Percentiles rank a stretch among this genome's conserved stretches.
These are phyloP conservation scores for Petrolisthes cinctipes DNA, from an alignment of 2,888 invertebrate species.

Conservation along the genomic window DNA sequence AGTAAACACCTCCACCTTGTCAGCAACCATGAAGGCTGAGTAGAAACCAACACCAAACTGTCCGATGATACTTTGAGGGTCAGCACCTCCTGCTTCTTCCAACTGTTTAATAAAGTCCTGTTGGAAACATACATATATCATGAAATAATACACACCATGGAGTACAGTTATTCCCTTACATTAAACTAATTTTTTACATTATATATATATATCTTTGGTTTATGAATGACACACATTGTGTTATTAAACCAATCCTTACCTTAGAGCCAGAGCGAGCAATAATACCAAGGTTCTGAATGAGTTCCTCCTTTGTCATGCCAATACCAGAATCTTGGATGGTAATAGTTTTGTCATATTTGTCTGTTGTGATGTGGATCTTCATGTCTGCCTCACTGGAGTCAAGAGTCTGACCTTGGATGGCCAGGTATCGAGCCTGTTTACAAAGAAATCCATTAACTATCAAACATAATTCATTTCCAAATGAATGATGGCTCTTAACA, in stretches of 20 bases:
- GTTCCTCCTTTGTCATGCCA: conserved; percentile 94
- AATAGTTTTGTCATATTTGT: conserved; percentile 86
- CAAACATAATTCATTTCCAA: too few species aligned
- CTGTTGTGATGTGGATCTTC: conserved; percentile 89
- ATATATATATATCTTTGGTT: neutral
- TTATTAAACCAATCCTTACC: conserved; percentile 12
- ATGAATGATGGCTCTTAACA: too few species aligned
- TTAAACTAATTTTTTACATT: neutral
- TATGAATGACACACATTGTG: too few species aligned
- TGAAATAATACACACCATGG: neutral
- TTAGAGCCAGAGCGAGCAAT: conserved; percentile 97
- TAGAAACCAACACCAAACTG: conserved; percentile 99
- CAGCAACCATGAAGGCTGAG: conserved; percentile 97
- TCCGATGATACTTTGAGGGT: conserved; percentile 86
- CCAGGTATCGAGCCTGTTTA: conserved; percentile 55
- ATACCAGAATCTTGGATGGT: conserved; percentile 94
- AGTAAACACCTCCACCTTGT: conserved; percentile 92
- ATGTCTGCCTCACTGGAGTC: conserved; percentile 75
- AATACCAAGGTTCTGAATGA: conserved; percentile 91
- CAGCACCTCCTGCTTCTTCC: conserved; percentile 73
- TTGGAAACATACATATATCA: neutral
- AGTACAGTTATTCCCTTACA: neutral
- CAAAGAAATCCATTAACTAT: too few species aligned
- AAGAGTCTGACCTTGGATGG: conserved; percentile 46
- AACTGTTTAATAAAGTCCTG: conserved; percentile 87